Evolutionary conservation across 2,797 vertebrate species (phyloP).

Genomic region (Fundulus diaphanus): DNA sequence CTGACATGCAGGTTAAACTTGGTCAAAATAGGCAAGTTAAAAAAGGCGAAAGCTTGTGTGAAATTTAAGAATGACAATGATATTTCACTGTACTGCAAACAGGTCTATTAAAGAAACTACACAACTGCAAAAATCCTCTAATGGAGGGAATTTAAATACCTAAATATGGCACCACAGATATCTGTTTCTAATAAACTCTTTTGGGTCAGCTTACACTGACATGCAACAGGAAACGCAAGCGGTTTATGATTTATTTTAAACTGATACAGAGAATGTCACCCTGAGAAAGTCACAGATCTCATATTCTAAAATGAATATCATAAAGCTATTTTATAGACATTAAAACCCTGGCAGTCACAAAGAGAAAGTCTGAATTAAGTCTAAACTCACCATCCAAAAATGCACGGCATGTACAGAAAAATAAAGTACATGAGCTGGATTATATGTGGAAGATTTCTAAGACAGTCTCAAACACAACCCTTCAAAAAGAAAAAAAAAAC

Average conservation of each 20-base stretch:
- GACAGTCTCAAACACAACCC: too few species aligned
- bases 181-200: not conserved
- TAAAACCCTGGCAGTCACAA: slow-evolving; percentile 5
- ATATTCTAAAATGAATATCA: slow-evolving; percentile 14
- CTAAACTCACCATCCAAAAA: not conserved
- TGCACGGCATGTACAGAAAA: not conserved
- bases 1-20: not conserved
- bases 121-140: not conserved
- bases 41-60: not conserved
- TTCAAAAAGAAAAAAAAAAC: too few species aligned
- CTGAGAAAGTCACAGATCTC: slow-evolving; percentile 13
- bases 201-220: not conserved
- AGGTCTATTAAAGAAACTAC: not conserved
- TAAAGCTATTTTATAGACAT: slow-evolving; percentile 12
- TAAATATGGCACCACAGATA: not conserved
- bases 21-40: not conserved
- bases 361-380: not conserved
- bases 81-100: not conserved
- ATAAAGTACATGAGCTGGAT: not conserved
- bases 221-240: not conserved
- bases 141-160: not conserved
- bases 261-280: not conserved
- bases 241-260: slow-evolving; percentile 4
- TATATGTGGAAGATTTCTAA: too few species aligned
- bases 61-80: slow-evolving; percentile 1